These are phyloP conservation scores for Crioceris asparagi DNA, from an alignment of 2,888 invertebrate species.

Conservation along the genomic window DNA sequence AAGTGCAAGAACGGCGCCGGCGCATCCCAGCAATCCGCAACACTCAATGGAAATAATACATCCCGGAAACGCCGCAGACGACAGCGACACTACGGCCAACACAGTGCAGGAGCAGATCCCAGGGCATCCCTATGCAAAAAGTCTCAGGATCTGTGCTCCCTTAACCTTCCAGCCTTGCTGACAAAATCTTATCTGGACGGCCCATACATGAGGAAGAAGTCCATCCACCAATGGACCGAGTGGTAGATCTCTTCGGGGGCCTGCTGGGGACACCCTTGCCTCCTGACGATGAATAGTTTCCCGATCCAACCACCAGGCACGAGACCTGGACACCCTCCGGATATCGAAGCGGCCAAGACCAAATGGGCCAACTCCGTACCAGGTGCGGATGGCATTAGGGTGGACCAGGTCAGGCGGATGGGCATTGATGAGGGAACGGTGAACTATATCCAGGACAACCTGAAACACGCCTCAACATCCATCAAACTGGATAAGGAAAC, in stretches of 20 bases:
- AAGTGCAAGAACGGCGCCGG: no score
- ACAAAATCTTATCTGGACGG: background rate
- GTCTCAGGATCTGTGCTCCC: no score
- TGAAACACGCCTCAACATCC: constrained; percentile 7
- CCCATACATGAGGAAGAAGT: background rate
- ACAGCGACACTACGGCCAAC: no score
- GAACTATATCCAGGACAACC: constrained; percentile 1
- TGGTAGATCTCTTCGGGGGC: background rate
- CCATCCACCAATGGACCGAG: background rate
- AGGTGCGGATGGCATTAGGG: constrained; percentile 1
- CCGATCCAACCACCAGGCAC: background rate
- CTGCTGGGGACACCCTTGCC: background rate
- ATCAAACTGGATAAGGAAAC: constrained; percentile 11
- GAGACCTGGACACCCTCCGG: background rate
- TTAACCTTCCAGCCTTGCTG: no score
- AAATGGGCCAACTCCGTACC: constrained; percentile 5
- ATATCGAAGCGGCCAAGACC: constrained; percentile 1
- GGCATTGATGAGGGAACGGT: constrained; percentile 6
- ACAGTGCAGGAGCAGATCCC: no score
- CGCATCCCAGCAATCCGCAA: no score
- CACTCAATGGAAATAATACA: no score
- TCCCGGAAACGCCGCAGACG: no score
- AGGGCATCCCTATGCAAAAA: no score
- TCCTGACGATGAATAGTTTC: background rate
- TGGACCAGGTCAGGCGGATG: constrained; percentile 3